Percentiles rank a stretch among this genome's conserved stretches.
Conservation (phyloP, 2,888 invertebrate species). For the Lottia scabra region DNA sequence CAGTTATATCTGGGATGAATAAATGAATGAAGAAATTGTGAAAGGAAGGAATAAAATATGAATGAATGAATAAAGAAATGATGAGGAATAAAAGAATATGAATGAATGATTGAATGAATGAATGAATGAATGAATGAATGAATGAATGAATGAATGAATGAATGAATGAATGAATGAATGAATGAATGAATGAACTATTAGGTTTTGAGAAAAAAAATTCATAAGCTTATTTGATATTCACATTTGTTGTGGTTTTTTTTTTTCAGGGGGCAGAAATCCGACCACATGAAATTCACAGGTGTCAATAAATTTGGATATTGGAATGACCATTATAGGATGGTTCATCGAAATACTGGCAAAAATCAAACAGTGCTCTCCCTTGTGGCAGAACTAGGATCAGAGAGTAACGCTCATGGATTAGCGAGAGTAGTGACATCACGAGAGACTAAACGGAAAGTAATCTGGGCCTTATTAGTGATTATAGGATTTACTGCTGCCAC, state of each 20-base stretch:
- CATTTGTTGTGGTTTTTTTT: neutral
- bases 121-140: no score
- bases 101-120: no score
- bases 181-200: no score
- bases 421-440: conserved; percentile 56
- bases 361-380: conserved; percentile 40
- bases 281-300: conserved; percentile 54
- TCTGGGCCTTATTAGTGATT: conserved; percentile 60
- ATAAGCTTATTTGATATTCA: no score
- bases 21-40: no score
- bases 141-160: no score
- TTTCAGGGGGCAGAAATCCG: conserved; percentile 46
- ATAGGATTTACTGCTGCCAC: conserved; percentile 62
- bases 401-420: conserved; percentile 61
- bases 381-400: conserved; percentile 57
- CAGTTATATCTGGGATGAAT: no score
- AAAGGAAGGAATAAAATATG: no score
- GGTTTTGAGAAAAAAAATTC: no score
- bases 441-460: conserved; percentile 56
- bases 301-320: conserved; percentile 46
- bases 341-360: conserved; percentile 25
- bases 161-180: no score
- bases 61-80: no score
- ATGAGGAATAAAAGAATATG: no score
- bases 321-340: conserved; percentile 47